Percentiles rank a stretch among this genome's conserved stretches.
Evolutionary conservation across 2,797 vertebrate species (phyloP).

Genomic region (Falco naumanni): DNA sequence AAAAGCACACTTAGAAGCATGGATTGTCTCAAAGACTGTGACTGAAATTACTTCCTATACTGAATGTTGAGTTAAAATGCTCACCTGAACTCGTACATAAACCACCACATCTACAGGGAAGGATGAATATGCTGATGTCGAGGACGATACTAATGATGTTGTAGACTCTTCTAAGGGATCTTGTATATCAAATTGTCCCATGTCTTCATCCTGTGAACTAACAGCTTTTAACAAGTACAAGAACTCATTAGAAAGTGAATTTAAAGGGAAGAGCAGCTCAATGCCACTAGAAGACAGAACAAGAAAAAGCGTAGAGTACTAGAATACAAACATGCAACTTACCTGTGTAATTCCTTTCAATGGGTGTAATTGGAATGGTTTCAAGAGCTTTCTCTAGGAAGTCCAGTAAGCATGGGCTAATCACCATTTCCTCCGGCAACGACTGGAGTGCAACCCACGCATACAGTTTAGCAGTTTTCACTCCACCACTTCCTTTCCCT

Average conservation of each 20-base stretch:
- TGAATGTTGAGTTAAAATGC: background rate
- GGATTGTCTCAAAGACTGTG: background rate
- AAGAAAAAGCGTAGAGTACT: background rate
- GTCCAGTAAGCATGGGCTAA: slow-evolving; percentile 95
- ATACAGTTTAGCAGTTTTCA: slow-evolving; percentile 96
- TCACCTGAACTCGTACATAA: slow-evolving; percentile 98
- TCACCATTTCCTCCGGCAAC: slow-evolving; percentile 98
- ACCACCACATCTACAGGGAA: slow-evolving; percentile 99
- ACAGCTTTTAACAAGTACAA: slow-evolving; percentile 79
- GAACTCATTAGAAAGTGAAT: background rate
- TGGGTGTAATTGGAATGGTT: slow-evolving; percentile 97
- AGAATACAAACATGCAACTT: background rate
- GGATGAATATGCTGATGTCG: slow-evolving; percentile 93
- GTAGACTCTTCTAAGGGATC: slow-evolving; percentile 95
- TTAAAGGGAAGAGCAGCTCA: background rate
- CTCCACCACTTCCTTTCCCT: slow-evolving; percentile 90
- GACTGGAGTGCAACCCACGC: slow-evolving; percentile 99
- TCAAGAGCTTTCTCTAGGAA: slow-evolving; percentile 98
- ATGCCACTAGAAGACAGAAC: background rate
- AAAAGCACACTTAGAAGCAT: background rate
- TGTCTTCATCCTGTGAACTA: slow-evolving; percentile 94
- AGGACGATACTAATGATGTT: slow-evolving; percentile 93
- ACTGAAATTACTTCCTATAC: background rate
- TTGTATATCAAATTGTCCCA: slow-evolving; percentile 95
- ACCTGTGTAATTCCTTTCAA: slow-evolving; percentile 92